Conservation (phyloP, 2,888 invertebrate genomes). For the Rhamnusium bicolor region DNA sequence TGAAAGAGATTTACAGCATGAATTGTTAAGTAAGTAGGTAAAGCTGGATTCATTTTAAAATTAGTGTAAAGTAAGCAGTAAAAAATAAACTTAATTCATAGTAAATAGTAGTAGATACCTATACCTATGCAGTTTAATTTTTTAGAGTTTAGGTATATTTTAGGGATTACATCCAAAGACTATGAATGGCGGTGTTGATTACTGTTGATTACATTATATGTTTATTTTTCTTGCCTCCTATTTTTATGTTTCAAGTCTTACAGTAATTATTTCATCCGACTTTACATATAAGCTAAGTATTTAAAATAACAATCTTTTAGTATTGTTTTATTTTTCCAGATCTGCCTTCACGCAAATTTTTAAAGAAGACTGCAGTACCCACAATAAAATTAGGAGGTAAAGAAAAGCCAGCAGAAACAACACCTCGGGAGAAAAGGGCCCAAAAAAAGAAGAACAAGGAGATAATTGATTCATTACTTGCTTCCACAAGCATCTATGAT, state of each 20-base stretch:
- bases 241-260: too few species aligned
- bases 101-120: not conserved
- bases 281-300: not conserved
- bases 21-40: not conserved
- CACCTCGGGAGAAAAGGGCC: not conserved
- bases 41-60: not conserved
- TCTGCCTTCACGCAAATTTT: not conserved
- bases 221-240: not conserved
- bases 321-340: not conserved
- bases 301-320: not conserved
- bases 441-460: not conserved
- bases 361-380: not conserved
- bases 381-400: not conserved
- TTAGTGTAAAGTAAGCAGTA: not conserved
- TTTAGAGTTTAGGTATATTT: not conserved
- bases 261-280: not conserved
- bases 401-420: not conserved
- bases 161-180: too few species aligned
- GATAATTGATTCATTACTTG: not conserved
- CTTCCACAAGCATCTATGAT: not conserved
- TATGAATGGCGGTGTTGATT: too few species aligned
- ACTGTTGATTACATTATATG: not conserved
- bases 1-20: too few species aligned
- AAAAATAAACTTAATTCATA: not conserved
- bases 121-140: not conserved